These are phyloP conservation scores for Willowsia nigromaculata DNA, from an alignment of 2,888 invertebrate species.

Conservation along the genomic window DNA sequence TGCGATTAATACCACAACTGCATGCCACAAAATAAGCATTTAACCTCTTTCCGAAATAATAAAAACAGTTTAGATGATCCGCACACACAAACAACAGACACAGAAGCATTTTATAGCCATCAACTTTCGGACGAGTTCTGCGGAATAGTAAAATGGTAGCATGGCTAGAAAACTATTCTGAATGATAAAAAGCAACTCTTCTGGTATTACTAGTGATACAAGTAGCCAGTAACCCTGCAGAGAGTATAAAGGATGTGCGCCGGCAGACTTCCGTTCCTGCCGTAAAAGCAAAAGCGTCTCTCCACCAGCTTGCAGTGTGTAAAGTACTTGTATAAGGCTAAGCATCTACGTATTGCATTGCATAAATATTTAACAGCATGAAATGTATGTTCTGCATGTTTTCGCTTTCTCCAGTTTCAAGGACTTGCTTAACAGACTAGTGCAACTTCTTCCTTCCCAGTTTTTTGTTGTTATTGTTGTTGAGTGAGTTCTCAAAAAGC, in stretches of 20 bases:
- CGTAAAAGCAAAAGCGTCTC: conserved; percentile 39
- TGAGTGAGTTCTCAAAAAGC: conserved; percentile 29
- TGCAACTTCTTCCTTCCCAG: not conserved
- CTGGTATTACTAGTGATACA: not conserved
- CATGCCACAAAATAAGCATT: not conserved
- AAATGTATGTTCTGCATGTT: not conserved
- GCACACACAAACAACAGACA: too few relatives aligned
- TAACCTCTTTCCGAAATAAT: too few relatives aligned
- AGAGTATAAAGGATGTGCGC: conserved; percentile 60
- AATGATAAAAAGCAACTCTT: not conserved
- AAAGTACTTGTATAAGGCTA: not conserved
- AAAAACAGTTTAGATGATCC: too few relatives aligned
- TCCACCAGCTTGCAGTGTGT: not conserved
- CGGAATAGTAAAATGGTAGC: not conserved
- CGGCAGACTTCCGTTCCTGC: conserved; percentile 53
- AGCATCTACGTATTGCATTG: not conserved
- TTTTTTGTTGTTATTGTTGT: conserved; percentile 30
- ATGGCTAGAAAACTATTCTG: not conserved
- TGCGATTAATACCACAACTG: not conserved
- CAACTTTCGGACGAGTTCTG: conserved; percentile 59
- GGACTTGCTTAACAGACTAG: conserved; percentile 45
- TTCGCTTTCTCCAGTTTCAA: conserved; percentile 36
- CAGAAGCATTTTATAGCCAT: too few relatives aligned
- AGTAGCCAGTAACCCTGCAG: conserved; percentile 49
- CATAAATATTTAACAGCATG: not conserved